Base-by-base conservation (phyloP, 2,888 invertebrate genomes). In the Drosophila flavopinicola region DNA sequence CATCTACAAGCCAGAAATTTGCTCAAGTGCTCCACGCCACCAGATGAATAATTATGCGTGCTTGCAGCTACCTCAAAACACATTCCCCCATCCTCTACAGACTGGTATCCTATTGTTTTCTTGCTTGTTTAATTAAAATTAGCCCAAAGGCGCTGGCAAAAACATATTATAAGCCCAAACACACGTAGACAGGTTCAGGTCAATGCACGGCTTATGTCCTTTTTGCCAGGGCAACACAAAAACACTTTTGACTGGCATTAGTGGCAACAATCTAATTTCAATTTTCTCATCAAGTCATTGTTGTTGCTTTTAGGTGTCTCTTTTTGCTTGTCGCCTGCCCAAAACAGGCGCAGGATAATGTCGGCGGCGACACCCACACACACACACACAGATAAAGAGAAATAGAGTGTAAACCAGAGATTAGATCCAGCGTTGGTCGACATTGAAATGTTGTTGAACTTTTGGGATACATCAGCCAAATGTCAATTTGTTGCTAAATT, bases 391-490 rank as follows among this genome's bases (percentile, higher is more conserved):
- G n/a, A 32, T 6, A 35, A 11, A 48, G 39, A 42, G n/a, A 27
- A 35, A 35, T n/a, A 23, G 63, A 75, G 54, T 32, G 52, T 45
- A 51, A 44, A 39, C 17, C 10, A 25, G 39, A 63, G 63, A 48
- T 67, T 56, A 65, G 78, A 66, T 41, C 41, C 57, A 52, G 37
- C 37, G n/a, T n/a, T n/a, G 52, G 38, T 37, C 53, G 80, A 69
- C 86, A 80, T 83, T 80, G 71, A 85, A 85, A 76, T 83, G 86
- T 83, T 83, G 80, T 85, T 80, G 86, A 80, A 80, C 80, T 65
- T 66, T 53, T 47, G 38, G 6, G 33, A 10, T 59, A 25, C 33
- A 61, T 42, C 13, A 39, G 29, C 53, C 51, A 54, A 56, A 68
- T 75, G 58, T 74, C 32, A 52, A 65, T 52, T 35, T 54, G 60